Evolutionary conservation across 2,888 invertebrate genomes (phyloP), one percentile per base, ranked within the genome.

Genomic region (Coenonympha arcania): DNA sequence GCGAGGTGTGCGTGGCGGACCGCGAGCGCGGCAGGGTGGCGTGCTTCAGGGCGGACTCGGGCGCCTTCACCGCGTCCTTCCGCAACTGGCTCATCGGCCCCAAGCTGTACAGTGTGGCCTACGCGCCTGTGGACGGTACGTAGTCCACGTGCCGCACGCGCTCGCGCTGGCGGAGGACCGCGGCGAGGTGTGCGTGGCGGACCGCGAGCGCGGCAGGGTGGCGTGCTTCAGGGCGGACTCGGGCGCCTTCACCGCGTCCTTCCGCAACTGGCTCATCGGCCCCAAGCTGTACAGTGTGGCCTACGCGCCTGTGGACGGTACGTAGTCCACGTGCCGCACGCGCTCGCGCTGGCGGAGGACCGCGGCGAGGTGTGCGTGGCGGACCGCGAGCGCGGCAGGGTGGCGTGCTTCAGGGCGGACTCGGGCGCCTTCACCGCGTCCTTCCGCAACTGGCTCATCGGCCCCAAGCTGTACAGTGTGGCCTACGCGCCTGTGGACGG

Each of bases 341-440:
- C n/a, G n/a, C n/a, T n/a, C n/a, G n/a, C n/a, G n/a, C n/a, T 97
- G 31, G 91, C 93, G 0, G 92, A 92, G 60, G 92, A 92, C 31
- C 87, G 89, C 59, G 90, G 91, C 45, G 73, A 92, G 47, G 69
- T 98, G 34, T 96, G 95, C 78, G 93, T 93, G 31, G 97, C 96
- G 1, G 97, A 98, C 82, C 86, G 98, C 50, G 96, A 98, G 79
- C 92, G 95, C 68, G 92, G 93, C 43, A 89, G 97, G 49, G 90
- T 95, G 16, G 90, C 92, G 50, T 95, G 95, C 78, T 93, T 91
- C 78, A 80, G 83, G 55, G 74, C 88, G 1, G 78, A 68, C 55
- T 90, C 90, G 66, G 92, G 92, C 19, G 87, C 89, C 11, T 91
- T 89, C 64, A 82, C 88, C 42, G 88, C 87, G 47, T 88, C 89